These are phyloP conservation scores for Lasioglossum albipes DNA, from an alignment of 1,140 invertebrate species.

Conservation along the genomic window DNA sequence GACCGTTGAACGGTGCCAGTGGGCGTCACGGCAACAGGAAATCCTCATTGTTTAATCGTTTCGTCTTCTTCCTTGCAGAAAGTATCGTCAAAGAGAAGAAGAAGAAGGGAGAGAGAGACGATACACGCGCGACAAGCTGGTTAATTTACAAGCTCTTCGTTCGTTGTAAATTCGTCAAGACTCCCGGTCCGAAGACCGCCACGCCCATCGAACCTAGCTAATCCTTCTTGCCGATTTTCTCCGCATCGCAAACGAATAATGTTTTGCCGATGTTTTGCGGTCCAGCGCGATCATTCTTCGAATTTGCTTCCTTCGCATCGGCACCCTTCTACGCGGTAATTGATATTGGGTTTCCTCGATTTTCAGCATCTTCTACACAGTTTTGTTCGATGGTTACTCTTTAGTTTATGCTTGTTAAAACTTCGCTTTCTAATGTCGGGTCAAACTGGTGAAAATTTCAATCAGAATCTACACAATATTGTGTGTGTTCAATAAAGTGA, in stretches of 20 bases:
- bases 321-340: neutral
- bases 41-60: neutral
- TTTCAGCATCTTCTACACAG: too few species aligned
- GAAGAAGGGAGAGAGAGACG: too few species aligned
- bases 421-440: too few species aligned
- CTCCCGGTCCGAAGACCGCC: neutral
- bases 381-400: too few species aligned
- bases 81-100: neutral
- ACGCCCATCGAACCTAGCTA: neutral
- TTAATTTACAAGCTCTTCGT: conserved; percentile 1
- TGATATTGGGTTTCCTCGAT: too few species aligned
- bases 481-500: too few species aligned
- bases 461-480: too few species aligned
- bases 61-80: neutral
- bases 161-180: conserved; percentile 19
- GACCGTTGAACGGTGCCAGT: neutral
- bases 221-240: neutral
- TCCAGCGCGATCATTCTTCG: neutral
- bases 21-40: neutral
- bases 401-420: too few species aligned
- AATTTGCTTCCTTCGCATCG: too few species aligned
- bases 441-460: too few species aligned
- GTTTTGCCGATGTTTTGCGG: neutral
- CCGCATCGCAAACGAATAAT: neutral
- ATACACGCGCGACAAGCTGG: too few species aligned